These are phyloP conservation scores for Ammodytes marinus DNA, from an alignment of 2,113 vertebrate genomes.

Conservation along the genomic window DNA sequence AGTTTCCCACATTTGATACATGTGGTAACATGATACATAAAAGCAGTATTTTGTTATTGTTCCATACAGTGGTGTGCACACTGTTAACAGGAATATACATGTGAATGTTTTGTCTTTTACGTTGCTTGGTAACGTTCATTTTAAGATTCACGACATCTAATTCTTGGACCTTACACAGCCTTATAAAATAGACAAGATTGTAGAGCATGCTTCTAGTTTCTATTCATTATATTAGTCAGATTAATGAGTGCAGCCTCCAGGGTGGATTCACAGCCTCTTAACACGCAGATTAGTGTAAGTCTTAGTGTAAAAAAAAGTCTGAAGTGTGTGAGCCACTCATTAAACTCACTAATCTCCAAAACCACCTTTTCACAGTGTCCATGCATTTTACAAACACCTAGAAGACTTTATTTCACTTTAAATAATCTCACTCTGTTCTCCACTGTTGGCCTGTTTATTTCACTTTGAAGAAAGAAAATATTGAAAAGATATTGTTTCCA, in stretches of 20 bases:
- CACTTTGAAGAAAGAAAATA: not conserved
- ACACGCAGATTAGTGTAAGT: not conserved
- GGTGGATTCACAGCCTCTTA: not conserved
- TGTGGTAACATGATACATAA: not conserved
- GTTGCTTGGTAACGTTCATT: not conserved
- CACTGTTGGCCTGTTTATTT: not conserved
- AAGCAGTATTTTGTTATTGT: not conserved
- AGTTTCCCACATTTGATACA: not conserved
- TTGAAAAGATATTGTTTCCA: not conserved
- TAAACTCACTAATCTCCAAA: not conserved
- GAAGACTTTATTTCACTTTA: not conserved
- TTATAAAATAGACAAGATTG: not conserved
- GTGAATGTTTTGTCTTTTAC: no score
- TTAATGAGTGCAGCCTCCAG: not conserved
- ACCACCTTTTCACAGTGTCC: not conserved
- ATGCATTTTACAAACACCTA: constrained; percentile 10
- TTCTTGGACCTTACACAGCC: not conserved
- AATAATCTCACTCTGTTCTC: not conserved
- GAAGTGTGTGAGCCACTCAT: not conserved
- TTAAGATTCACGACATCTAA: not conserved
- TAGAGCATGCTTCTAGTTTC: not conserved
- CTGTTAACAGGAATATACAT: no score
- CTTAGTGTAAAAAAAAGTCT: constrained; percentile 2
- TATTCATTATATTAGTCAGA: not conserved
- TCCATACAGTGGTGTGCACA: not conserved